These are phyloP conservation scores for Amorpha juglandis DNA, from an alignment of 2,888 invertebrate genomes.

Conservation along the genomic window DNA sequence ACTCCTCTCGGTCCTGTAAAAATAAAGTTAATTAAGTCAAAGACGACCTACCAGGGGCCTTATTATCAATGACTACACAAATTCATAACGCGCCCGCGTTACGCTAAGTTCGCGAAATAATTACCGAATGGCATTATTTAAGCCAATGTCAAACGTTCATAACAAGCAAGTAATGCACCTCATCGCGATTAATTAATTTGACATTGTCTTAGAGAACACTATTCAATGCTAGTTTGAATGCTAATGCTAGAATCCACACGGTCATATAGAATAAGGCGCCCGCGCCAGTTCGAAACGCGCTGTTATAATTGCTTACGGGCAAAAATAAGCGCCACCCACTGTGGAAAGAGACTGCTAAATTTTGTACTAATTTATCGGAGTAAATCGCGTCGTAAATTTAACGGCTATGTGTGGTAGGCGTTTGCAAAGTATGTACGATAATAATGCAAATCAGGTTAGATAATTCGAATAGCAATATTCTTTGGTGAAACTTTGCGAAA, in stretches of 20 bases:
- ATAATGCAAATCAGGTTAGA: constrained; percentile 57
- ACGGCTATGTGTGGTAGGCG: constrained; percentile 39
- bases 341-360: constrained; percentile 32
- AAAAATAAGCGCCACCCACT: constrained; percentile 4
- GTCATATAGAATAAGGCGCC: too few relatives aligned
- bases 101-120: too few relatives aligned
- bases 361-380: constrained; percentile 38
- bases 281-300: neutral
- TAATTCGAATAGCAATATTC: constrained; percentile 36
- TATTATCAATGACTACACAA: too few relatives aligned
- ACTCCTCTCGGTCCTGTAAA: constrained; percentile 76
- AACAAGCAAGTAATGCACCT: too few relatives aligned
- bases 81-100: too few relatives aligned
- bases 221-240: too few relatives aligned
- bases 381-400: constrained; percentile 43
- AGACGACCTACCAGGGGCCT: neutral
- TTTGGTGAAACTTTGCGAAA: constrained; percentile 42
- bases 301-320: neutral
- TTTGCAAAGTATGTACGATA: constrained; percentile 52
- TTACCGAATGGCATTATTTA: too few relatives aligned
- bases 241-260: too few relatives aligned
- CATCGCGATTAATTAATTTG: too few relatives aligned
- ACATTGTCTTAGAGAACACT: too few relatives aligned
- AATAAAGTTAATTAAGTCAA: constrained; percentile 23
- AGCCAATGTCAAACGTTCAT: too few relatives aligned